Base-by-base conservation (phyloP, 2,888 invertebrate genomes). In the Tenthredo mesomela region DNA sequence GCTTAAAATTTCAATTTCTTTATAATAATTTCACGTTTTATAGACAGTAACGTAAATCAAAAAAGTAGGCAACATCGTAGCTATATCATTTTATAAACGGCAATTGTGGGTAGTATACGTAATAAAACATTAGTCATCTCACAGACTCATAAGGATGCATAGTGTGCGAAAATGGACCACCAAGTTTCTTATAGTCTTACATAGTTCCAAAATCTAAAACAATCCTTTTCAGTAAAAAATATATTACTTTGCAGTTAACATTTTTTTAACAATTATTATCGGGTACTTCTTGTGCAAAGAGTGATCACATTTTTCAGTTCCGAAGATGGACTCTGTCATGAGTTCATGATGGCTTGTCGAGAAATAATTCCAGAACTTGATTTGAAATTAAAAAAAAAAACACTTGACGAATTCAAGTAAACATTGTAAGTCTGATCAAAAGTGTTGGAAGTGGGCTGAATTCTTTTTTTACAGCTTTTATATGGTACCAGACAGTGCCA, bases 1-100 rank as follows among this genome's bases (percentile, higher is more conserved):
- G 43, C n/a, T 73, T 43, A 43, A 73, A 43, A 73, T 73, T 25
- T 73, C 25, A n/a, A 43, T 73, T 43, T 21, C 43, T 73, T 12
- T 18, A 12, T 43, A 18, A 29, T 73, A 21, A 7, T 73, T 73
- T 7, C 25, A 40, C 40, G 18, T 40, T 7, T 21, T 25, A 61
- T 25, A 25, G 40, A 73, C 9, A 43, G 2, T 2, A 12, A 73
- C 5, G 6, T 43, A 43, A 43, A 73, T 43, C 21, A 21, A 73
- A 73, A 9, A 21, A 71, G n/a, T n/a, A 9, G 61, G 21, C 25
- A 7, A 10, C 21, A n/a, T 54, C 18, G 3, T n/a, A n/a, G 54
- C n/a, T 54, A 54, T n/a, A 54, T n/a, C 0, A 54, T 54, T n/a
- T 54, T 54, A 4, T 54, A 54, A 58, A 21, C 7, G 21, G 58